Evolutionary conservation across 2,113 vertebrate species (phyloP), one percentile per base, ranked within the genome.

Genomic region (Puffinus mauretanicus): DNA sequence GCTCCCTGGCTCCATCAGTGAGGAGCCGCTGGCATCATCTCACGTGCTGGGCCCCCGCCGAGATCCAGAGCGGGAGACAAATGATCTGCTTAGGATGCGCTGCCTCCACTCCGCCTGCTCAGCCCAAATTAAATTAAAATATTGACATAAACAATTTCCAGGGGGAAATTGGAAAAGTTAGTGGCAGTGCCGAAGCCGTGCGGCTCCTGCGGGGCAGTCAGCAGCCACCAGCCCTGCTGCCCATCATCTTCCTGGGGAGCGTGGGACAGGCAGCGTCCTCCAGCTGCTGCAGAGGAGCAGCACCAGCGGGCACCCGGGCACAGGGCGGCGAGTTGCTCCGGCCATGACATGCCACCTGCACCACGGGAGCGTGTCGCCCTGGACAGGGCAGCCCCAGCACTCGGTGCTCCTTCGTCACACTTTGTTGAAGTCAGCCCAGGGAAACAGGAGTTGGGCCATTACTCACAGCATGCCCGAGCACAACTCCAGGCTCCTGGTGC

Each of bases 141-240:
- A 85, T 67, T 85, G 92, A 93, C 90, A 92, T 92, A 88, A 96
- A 71, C 90, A 82, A 88, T 90, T 95, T 96, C 82, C 75, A 79
- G 61, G 46, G 76, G 65, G 65, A 84, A 95, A 95, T 10, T 82
- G 82, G 87, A 87, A 81, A 46, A 36, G 61, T 51, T 13, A 13
- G n/a, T 4, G 3, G 61, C 0, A 0, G 57, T 18, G 82, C 64
- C 2, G 7, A 60, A 91, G 72, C 54, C 12, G 3, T 3, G n/a
- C 0, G 0, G 58, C 16, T 52, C 64, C 81, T 13, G 18, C 32
- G 2, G 18, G 27, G 22, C 2, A 1, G 57, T 57, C 25, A 2
- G 52, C 65, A 82, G 52, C 60, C 40, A 24, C 60, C 54, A 38
- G 58, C 58, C 49, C 0, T 0, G n/a, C 82, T 72, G 61, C 47